Evolutionary conservation across 2,888 invertebrate genomes (phyloP), one percentile per base, ranked within the genome.

Genomic region (Luperina nickerlii): DNA sequence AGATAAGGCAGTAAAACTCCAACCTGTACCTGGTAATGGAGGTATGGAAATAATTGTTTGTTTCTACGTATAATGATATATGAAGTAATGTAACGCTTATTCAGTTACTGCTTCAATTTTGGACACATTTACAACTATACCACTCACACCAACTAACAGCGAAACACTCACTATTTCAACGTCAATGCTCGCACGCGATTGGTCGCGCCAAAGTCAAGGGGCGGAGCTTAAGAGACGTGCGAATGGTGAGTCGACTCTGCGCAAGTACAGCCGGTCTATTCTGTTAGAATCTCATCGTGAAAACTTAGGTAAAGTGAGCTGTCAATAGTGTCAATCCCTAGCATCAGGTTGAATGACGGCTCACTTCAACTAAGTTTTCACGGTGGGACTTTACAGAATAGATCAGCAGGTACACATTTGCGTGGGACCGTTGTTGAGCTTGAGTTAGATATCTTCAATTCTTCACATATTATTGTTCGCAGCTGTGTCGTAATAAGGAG

Each of bases 1-100:
- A 75, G 99, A 99, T 95, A 97, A 98, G 87, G 97, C 97, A 27
- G 96, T 97, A 9, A 94, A 93, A 73, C 91, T 92, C 6, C 92
- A 79, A 57, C 85, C 91, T 4, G 88, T 82, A n/a, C 74, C 90
- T 54, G 76, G 80, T 74, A 83, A 86, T 83, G 85, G 88, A 78
- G 91, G 90, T 88, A 83, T 48, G 74, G 18, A 63, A 38, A 48
- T 63, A 38, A 0, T 60, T 20, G 11, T 65, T 51, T 74, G 4
- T 60, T 13, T 42, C 18, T 68, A 51, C 11, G 15, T 38, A 48
- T 48, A 32, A 62, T 76, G 1, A 62, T 63, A 38, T 76, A 18
- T 42, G 51, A 38, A 62, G 57, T 15, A 71, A 57, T 7, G 7
- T 48, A 24, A 75, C 7, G 3, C 24, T 24, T 2, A 38, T 11